Conservation (phyloP, 2,888 invertebrate species). For the Cancer borealis region DNA sequence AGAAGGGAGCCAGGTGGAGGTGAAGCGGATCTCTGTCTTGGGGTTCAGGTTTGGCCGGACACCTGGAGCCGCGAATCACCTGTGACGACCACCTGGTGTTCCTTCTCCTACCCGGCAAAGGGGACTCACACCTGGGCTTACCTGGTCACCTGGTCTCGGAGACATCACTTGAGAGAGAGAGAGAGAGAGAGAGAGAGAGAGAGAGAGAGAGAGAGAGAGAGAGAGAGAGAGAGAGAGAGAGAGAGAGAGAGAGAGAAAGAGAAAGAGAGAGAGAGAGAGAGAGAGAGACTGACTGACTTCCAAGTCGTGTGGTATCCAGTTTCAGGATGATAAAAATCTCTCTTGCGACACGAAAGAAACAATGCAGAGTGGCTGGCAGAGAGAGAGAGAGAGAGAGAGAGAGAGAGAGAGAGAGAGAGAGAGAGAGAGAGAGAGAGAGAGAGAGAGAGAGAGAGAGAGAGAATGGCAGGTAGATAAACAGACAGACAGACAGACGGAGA, state of each 20-base stretch:
- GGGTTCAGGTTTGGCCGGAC: neutral
- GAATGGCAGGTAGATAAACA: no score
- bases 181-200: neutral
- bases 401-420: neutral
- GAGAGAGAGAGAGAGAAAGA: neutral
- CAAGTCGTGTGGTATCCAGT: neutral
- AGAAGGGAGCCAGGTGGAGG: neutral
- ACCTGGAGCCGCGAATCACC: neutral
- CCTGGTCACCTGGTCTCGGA: neutral
- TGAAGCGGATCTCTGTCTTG: neutral
- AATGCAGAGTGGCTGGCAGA: neutral
- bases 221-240: neutral
- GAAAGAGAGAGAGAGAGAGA: neutral
- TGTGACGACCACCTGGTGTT: neutral
- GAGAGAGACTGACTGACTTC: neutral
- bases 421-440: neutral
- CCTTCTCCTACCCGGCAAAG: neutral
- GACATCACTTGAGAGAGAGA: no score
- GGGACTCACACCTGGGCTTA: neutral
- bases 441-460: neutral
- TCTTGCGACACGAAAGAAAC: neutral
- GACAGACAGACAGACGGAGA: neutral
- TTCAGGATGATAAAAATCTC: neutral
- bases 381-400: neutral
- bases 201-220: slow-evolving; percentile 17